Base-by-base conservation (phyloP, 2,113 vertebrate genomes). In the Colinus virginianus region DNA sequence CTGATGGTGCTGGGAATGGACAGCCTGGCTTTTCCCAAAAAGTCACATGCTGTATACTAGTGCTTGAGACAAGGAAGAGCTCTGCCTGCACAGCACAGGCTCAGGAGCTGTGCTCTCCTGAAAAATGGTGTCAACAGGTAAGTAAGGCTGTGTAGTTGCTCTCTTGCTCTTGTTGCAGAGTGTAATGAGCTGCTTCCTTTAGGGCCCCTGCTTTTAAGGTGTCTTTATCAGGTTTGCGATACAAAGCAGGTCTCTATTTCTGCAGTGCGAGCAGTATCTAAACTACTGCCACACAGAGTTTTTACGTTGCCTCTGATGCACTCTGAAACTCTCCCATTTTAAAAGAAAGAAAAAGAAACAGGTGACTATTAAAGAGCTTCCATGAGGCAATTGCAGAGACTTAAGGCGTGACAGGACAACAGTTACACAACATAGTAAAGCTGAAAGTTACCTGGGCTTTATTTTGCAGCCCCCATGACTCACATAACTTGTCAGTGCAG, bases 51-150 rank as follows among this genome's bases (percentile, higher is more conserved):
- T 45, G n/a, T 19, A 45, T 72, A 40, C 40, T 53, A 62, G 14
- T 26, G 16, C 36, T 56, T 55, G 43, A 58, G 66, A 64, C 15
- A 49, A 75, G 63, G 36, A 59, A 66, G 74, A 84, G 28, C 36
- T 64, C 34, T 26, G 51, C 36, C 72, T 63, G 19, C 1, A 0
- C 5, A 66, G 18, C 53, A 62, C 0, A 0, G 15, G 59, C 40
- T 84, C 11, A 1, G 6, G 66, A 68, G 26, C 32, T 18, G 21
- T 22, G 23, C 14, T 40, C 38, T 89, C 42, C 49, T 87, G 49
- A 62, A 78, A 85, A 36, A 36, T 15, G 45, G 53, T 18, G 28
- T 58, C 71, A 69, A 1, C n/a, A 36, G 1, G 0, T 13, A 42
- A 18, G 25, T 12, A 36, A 70, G 34, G 32, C 13, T 21, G 58